A percentile compares a stretch with the other conserved stretches of the same genome.
These are phyloP conservation scores for Sweltsa coloradensis DNA, from an alignment of 1,140 invertebrate species.

Conservation along the genomic window DNA sequence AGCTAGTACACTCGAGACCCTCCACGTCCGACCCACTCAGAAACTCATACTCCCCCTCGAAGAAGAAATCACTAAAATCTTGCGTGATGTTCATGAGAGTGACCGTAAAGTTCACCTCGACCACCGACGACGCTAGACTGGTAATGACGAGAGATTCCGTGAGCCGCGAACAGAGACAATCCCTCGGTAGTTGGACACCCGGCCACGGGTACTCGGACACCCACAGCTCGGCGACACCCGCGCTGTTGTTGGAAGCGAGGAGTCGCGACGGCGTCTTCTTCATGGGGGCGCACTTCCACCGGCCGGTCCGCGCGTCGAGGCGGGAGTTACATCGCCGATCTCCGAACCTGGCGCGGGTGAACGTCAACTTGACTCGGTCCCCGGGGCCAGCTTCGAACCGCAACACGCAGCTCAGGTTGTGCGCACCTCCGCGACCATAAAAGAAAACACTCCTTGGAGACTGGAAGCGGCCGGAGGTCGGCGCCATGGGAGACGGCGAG, in stretches of 20 bases:
- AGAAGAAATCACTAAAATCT: slow-evolving; percentile 66
- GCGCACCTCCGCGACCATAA: slow-evolving; percentile 63
- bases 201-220: slow-evolving; percentile 63
- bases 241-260: background rate
- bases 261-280: slow-evolving; percentile 29
- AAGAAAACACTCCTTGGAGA: slow-evolving; percentile 70
- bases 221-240: slow-evolving; percentile 39
- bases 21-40: slow-evolving; percentile 23
- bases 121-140: slow-evolving; percentile 48
- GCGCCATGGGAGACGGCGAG: slow-evolving; percentile 16
- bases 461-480: slow-evolving; percentile 46
- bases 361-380: slow-evolving; percentile 44
- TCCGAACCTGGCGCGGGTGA: slow-evolving; percentile 50
- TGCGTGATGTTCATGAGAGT: slow-evolving; percentile 70
- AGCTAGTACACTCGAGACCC: slow-evolving; percentile 11
- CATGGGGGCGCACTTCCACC: slow-evolving; percentile 48
- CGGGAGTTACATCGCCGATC: slow-evolving; percentile 49
- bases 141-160: slow-evolving; percentile 42
- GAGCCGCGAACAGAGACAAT: slow-evolving; percentile 62
- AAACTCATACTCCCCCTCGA: slow-evolving; percentile 68
- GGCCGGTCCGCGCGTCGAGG: slow-evolving; percentile 46
- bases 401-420: slow-evolving; percentile 60
- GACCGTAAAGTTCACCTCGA: slow-evolving; percentile 60
- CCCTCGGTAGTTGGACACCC: slow-evolving; percentile 46
- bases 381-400: slow-evolving; percentile 55